Conservation (phyloP, 2,113 vertebrate species). For the Hemibagrus wyckioides region DNA sequence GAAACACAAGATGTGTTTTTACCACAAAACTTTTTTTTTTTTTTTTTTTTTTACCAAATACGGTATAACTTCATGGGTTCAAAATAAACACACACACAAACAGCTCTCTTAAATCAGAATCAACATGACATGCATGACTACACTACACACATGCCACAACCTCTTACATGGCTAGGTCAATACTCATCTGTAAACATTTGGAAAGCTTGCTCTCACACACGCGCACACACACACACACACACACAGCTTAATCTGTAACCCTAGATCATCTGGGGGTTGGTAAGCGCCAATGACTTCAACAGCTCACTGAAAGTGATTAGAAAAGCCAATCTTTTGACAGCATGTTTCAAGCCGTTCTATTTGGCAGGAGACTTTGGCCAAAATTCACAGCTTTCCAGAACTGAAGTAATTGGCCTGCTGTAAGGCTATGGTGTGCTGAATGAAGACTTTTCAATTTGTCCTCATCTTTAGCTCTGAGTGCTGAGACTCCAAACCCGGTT, state of each 20-base stretch:
- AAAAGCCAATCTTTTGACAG: not conserved
- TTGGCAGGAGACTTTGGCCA: not conserved
- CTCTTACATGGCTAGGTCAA: not conserved
- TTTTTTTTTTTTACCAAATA: not conserved
- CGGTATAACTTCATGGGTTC: not conserved
- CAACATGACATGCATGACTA: not conserved
- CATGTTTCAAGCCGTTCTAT: not conserved
- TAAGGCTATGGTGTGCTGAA: slow-evolving; percentile 20
- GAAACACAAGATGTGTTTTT: not conserved
- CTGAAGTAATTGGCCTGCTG: slow-evolving; percentile 13
- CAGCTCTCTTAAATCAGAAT: not conserved
- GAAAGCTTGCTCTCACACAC: not conserved
- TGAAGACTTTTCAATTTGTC: not conserved
- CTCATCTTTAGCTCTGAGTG: not conserved
- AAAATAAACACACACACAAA: not conserved
- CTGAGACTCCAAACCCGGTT: slow-evolving; percentile 41
- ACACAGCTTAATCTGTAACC: not conserved
- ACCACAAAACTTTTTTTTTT: not conserved
- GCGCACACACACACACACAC: not conserved
- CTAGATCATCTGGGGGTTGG: not conserved
- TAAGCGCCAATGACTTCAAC: not conserved
- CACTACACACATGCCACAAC: not conserved
- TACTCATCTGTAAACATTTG: slow-evolving; percentile 1
- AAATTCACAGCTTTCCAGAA: slow-evolving; percentile 24
- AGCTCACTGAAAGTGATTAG: not conserved